phyloP scores from a whole-genome alignment of 2,113 vertebrate species.

The Penelope pileata region DNA sequence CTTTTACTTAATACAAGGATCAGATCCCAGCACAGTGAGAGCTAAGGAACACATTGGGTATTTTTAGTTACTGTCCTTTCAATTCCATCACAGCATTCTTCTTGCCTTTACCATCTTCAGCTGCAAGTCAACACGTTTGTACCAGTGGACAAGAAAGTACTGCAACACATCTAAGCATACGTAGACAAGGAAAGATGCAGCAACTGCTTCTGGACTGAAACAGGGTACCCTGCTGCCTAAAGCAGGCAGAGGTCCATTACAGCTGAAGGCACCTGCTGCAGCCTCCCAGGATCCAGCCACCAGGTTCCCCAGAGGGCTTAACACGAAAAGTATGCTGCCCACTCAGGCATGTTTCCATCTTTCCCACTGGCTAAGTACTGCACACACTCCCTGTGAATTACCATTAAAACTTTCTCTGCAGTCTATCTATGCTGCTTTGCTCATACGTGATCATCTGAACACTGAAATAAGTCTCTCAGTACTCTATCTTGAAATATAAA shows the following conservation, averaged over 20 bases:
- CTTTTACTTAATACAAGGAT: not conserved
- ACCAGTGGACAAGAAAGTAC: not conserved
- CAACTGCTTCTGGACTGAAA: not conserved
- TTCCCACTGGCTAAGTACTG: not conserved
- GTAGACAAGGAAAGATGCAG: not conserved
- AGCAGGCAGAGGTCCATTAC: not conserved
- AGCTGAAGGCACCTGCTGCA: not conserved
- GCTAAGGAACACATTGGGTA: not conserved
- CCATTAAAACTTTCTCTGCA: not conserved
- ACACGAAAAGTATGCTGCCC: not conserved
- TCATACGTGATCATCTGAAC: not conserved
- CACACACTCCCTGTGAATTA: not conserved
- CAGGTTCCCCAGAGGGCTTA: rapidly evolving
- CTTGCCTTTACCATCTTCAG: not conserved
- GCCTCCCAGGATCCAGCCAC: not conserved
- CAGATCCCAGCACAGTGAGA: not conserved
- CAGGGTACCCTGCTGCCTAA: not conserved
- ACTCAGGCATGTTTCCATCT: not conserved
- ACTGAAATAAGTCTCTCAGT: not conserved
- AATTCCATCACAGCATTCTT: rapidly evolving
- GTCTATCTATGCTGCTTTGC: not conserved
- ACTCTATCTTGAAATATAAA: not conserved
- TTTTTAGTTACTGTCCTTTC: not conserved
- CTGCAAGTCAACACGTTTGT: not conserved
- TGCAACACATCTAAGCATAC: not conserved